Evolutionary conservation across 2,888 invertebrate species (phyloP), one percentile per base, ranked within the genome.

Genomic region (Cotesia congregata): DNA sequence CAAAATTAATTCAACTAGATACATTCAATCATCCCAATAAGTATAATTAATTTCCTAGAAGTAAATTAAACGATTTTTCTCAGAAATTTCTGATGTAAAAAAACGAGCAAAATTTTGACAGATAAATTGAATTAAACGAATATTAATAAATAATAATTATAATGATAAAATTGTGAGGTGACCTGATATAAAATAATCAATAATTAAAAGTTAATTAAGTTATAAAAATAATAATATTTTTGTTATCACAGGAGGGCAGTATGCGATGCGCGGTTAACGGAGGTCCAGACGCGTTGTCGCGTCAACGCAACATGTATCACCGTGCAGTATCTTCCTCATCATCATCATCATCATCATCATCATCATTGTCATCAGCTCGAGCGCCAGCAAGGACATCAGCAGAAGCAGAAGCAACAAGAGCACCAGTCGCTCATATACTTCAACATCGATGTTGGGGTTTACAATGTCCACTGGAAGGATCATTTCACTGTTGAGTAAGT

Each of bases 391-490:
- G 80, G 76, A 72, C 70, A 75, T 67, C 74, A 65, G 75, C 61
- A 74, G 75, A 60, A 59, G 40, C 68, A 72, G 68, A 40, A 75
- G 72, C 67, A 74, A 71, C 62, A 73, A 41, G 39, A 72, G 64
- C 50, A 50, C n/a, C 74, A 71, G 77, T 72, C 75, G 62, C 69
- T 67, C 76, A 74, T 74, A 71, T 73, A 73, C 71, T 67, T 78
- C 77, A 62, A 67, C 79, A 79, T 80, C 83, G 80, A 80, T 81
- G 82, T 82, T 82, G 82, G 83, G 81, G 80, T 79, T 83, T 85
- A 84, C 85, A 83, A 85, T 86, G 85, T 83, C 80, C 83, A 81
- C 83, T 83, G 82, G 83, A 82, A 81, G 81, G 77, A 79, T 82
- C 80, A 76, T 80, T 77, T 81, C 81, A 80, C 81, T 84, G 82